Evolutionary conservation across 1,140 invertebrate genomes (phyloP), one percentile per base, ranked within the genome.

Genomic region (Zaprionus inermis): DNA sequence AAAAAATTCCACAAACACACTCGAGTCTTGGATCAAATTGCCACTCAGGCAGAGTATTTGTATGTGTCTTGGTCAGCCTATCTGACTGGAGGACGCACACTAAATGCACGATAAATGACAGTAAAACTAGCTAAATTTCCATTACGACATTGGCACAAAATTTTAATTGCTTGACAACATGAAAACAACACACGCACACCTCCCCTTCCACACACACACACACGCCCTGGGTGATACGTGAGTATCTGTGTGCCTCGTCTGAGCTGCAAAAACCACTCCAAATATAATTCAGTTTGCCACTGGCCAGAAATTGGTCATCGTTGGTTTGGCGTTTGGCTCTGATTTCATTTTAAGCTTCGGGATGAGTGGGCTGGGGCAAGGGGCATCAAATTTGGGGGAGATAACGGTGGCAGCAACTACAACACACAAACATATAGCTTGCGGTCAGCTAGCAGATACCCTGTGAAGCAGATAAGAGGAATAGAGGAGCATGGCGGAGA

Each of bases 121-220:
- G 67, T 51, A 72, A 76, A 78, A 81, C 78, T 85, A 77, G 58
- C 41, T 51, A 78, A 84, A 85, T 76, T 80, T 71, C 76, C 73
- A 88, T 82, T 88, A 82, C 74, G 83, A 63, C 66, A 84, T 81
- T 85, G 70, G 68, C 56, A 88, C 76, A 81, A 73, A 38, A 88
- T 86, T 82, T 88, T 85, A 86, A 86, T 86, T 86, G 82, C 83
- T 88, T 76, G 76, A 83, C 82, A 86, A 78, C 76, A 82, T 82
- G 69, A 72, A 71, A 86, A 80, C 20, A 28, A 54, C 22, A 22
- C 20, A 22, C 12, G 22, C 12, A 24, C 51, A 54, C 24, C 12
- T 10, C 1, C 22, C 2, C 22, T n/a, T 14, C 28, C 30, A 32
- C 54, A 64, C 34, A 55, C 28, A 67, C 76, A 82, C 65, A 70